These are phyloP conservation scores for Physocephala rufipes DNA, from an alignment of 2,888 invertebrate species.

Conservation along the genomic window DNA sequence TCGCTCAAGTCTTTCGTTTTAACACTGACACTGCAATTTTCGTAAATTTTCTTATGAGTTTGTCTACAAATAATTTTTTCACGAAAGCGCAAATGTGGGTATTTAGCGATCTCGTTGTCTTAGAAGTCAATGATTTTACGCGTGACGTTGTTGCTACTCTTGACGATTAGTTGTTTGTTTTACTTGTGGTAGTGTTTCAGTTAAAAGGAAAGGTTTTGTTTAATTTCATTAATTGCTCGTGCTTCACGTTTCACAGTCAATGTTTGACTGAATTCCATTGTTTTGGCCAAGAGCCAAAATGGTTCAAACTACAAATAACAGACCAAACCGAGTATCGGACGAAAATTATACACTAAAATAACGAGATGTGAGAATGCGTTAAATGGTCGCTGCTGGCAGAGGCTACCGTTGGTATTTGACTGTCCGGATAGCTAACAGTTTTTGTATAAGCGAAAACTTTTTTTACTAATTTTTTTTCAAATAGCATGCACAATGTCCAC, in stretches of 20 bases:
- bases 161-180: conserved; percentile 32
- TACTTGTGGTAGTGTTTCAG: conserved; percentile 10
- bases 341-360: neutral
- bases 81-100: too few relatives aligned
- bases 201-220: neutral
- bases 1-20: conserved; percentile 53
- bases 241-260: conserved; percentile 59
- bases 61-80: neutral
- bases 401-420: too few relatives aligned
- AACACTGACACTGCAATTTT: conserved; percentile 34
- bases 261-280: conserved; percentile 58
- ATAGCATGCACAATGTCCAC: neutral
- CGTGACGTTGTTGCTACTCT: neutral
- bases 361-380: neutral
- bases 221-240: conserved; percentile 41
- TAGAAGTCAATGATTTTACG: neutral
- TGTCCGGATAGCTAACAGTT: too few relatives aligned
- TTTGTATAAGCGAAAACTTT: too few relatives aligned
- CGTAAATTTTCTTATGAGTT: too few relatives aligned
- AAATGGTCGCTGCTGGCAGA: too few relatives aligned
- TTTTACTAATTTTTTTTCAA: neutral
- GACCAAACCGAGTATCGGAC: neutral
- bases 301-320: conserved; percentile 34
- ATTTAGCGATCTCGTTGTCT: conserved; percentile 11
- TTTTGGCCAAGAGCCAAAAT: conserved; percentile 59